A percentile compares a stretch with the other conserved stretches of the same genome.
Evolutionary conservation across 2,888 invertebrate genomes (phyloP).

Genomic region (Heliconius ethilla): DNA sequence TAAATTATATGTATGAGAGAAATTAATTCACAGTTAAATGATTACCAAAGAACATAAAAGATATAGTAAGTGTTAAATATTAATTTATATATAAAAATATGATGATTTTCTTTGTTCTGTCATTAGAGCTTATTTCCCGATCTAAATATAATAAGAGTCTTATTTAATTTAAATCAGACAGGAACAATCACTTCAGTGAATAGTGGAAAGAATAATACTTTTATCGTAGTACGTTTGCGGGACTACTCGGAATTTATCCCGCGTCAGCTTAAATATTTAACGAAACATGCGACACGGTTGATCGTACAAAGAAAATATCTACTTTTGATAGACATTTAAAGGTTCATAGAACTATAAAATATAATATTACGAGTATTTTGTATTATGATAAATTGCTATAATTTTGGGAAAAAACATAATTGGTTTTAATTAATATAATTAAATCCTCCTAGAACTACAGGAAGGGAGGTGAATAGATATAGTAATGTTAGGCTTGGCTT

Average conservation of each 20-base stretch:
- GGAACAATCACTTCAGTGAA: not conserved
- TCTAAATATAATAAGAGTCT: not conserved
- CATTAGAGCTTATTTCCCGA: not conserved
- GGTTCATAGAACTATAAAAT: not conserved
- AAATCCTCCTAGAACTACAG: too few species aligned
- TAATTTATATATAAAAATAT: not conserved
- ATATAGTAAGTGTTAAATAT: not conserved
- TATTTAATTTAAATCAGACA: not conserved
- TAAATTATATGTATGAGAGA: too few species aligned
- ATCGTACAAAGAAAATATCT: not conserved
- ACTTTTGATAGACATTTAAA: not conserved
- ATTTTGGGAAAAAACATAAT: too few species aligned
- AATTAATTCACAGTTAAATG: not conserved
- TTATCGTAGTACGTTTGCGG: not conserved
- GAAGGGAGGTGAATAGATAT: too few species aligned
- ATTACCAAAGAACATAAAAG: not conserved
- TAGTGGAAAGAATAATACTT: not conserved
- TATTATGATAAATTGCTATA: not conserved
- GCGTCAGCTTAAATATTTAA: slow-evolving; percentile 33
- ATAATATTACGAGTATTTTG: too few species aligned
- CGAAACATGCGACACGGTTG: slow-evolving; percentile 24
- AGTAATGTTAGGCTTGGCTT: too few species aligned
- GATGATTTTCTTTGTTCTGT: not conserved
- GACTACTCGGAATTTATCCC: slow-evolving; percentile 16
- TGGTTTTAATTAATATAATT: too few species aligned